Evolutionary conservation across 2,797 vertebrate species (phyloP).

Genomic region (Cirrhinus mrigala): DNA sequence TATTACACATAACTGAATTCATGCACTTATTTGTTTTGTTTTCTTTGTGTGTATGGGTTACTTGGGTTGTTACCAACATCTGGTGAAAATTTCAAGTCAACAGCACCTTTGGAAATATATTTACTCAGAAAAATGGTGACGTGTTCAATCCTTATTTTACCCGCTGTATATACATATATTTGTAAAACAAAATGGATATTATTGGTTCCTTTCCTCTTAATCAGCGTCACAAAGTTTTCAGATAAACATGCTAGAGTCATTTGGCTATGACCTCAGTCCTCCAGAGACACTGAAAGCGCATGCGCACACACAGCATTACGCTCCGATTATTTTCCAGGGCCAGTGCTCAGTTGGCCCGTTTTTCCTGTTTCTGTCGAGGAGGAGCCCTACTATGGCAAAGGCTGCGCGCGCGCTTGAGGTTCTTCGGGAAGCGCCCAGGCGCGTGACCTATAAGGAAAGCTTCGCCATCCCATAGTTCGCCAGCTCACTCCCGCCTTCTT

Average conservation of each 20-base stretch:
- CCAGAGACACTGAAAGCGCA: background rate
- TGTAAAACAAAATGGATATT: background rate
- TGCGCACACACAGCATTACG: slow-evolving; percentile 8
- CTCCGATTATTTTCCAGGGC: slow-evolving; percentile 44
- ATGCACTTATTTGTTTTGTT: too few relatives aligned
- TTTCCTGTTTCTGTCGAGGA: background rate
- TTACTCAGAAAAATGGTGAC: too few relatives aligned
- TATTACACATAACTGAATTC: too few relatives aligned
- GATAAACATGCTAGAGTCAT: background rate
- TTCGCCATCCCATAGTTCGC: background rate
- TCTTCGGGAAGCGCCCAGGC: background rate
- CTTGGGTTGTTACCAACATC: too few relatives aligned
- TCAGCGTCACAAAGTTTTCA: background rate
- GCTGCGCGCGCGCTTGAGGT: background rate
- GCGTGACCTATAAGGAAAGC: background rate
- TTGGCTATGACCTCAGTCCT: background rate
- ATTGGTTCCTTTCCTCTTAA: background rate
- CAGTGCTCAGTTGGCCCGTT: slow-evolving; percentile 67
- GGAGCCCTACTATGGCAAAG: background rate
- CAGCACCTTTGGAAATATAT: too few relatives aligned
- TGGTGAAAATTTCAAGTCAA: too few relatives aligned
- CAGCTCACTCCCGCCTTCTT: background rate
- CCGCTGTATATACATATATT: too few relatives aligned
- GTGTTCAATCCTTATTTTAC: too few relatives aligned
- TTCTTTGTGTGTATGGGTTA: too few relatives aligned